Conservation (phyloP, 1,140 invertebrate genomes). For the Drosophila bipectinata region DNA sequence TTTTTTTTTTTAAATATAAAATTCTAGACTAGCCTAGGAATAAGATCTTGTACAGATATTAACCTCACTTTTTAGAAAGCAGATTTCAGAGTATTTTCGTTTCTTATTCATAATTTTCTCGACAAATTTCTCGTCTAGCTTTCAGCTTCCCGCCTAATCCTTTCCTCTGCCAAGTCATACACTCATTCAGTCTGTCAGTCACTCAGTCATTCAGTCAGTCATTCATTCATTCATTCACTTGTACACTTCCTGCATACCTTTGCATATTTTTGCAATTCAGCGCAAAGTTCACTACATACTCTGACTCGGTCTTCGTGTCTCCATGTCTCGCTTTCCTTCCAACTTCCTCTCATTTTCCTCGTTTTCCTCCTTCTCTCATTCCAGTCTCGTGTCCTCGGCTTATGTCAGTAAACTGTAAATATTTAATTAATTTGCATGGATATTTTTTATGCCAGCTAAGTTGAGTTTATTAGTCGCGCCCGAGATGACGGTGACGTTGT, state of each 20-base stretch:
- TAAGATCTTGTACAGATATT: not conserved
- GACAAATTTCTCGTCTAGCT: not conserved
- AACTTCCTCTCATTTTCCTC: slow-evolving; percentile 23
- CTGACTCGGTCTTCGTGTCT: too few species aligned
- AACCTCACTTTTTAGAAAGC: not conserved
- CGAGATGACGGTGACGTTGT: slow-evolving; percentile 34
- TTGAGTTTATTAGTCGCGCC: slow-evolving; percentile 75
- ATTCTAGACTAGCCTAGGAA: not conserved
- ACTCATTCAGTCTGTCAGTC: slow-evolving; percentile 38
- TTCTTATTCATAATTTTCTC: not conserved
- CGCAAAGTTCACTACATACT: slow-evolving; percentile 64
- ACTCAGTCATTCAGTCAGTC: slow-evolving; percentile 36
- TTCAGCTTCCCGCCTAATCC: slow-evolving; percentile 10
- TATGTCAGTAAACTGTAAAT: slow-evolving; percentile 80
- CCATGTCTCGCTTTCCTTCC: slow-evolving; percentile 3
- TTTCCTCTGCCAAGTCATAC: slow-evolving; percentile 28
- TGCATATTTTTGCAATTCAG: slow-evolving; percentile 82
- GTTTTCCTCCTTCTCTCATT: slow-evolving; percentile 18
- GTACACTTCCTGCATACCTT: slow-evolving; percentile 66
- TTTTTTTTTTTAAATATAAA: not conserved
- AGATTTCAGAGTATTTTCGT: not conserved
- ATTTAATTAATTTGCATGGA: slow-evolving; percentile 82
- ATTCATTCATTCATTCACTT: slow-evolving; percentile 48
- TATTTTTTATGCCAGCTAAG: slow-evolving; percentile 76
- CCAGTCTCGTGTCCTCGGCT: slow-evolving; percentile 42